Conservation (phyloP, 1,140 invertebrate genomes). For the Apolygus lucorum region DNA sequence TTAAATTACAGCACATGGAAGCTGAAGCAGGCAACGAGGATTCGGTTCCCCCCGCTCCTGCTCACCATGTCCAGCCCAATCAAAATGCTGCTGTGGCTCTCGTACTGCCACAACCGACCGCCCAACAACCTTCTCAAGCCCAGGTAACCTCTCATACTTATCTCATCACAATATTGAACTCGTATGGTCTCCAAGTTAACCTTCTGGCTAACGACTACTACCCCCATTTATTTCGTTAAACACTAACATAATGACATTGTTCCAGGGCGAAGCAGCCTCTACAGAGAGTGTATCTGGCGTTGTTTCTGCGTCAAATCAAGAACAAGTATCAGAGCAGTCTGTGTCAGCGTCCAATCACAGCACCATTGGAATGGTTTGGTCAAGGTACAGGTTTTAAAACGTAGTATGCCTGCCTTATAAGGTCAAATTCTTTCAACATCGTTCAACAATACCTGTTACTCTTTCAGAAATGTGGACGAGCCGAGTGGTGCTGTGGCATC, state of each 20-base stretch:
- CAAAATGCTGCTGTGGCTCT: conserved; percentile 29
- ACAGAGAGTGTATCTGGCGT: conserved; percentile 28
- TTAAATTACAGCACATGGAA: conserved; percentile 44
- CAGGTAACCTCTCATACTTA: conserved; percentile 3
- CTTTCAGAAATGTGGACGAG: background rate
- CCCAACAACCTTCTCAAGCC: conserved; percentile 24
- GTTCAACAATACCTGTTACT: background rate
- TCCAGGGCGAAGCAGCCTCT: conserved; percentile 21
- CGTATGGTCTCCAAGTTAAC: background rate
- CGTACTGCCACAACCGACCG: conserved; percentile 29
- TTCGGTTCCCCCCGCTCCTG: conserved; percentile 15
- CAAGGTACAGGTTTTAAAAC: too few species aligned
- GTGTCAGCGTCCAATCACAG: conserved; percentile 26
- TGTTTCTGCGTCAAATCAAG: conserved; percentile 29
- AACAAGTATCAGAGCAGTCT: conserved; percentile 28
- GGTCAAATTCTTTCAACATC: background rate
- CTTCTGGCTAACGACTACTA: background rate
- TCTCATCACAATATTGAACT: background rate
- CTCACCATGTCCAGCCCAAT: conserved; percentile 17
- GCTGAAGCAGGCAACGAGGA: conserved; percentile 42
- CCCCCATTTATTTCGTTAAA: too few species aligned
- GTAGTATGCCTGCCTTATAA: too few species aligned
- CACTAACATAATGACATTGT: too few species aligned
- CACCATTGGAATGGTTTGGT: conserved; percentile 11
- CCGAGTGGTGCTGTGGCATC: conserved; percentile 17